Evolutionary conservation across 1,140 invertebrate genomes (phyloP).

Genomic region (Aphelenchoides avenae): DNA sequence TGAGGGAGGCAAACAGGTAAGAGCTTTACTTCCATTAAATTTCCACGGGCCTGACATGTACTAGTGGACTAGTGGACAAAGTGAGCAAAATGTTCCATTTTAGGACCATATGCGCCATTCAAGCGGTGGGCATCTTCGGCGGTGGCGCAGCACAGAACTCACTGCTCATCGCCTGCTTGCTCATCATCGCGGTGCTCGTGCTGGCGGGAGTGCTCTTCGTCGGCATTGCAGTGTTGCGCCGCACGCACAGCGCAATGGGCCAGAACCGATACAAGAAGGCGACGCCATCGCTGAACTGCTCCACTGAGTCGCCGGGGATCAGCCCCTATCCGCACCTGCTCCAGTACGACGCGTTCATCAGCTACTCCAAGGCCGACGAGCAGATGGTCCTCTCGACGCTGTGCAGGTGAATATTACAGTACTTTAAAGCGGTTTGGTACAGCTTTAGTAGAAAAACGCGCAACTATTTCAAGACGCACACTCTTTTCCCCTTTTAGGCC

Average conservation of each 20-base stretch:
- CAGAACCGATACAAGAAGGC: slow-evolving; percentile 49
- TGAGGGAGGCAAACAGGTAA: slow-evolving; percentile 31
- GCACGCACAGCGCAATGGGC: slow-evolving; percentile 25
- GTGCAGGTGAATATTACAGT: slow-evolving; percentile 21
- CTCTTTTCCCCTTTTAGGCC: slow-evolving; percentile 31
- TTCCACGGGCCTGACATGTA: too few relatives aligned
- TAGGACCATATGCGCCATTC: slow-evolving; percentile 23
- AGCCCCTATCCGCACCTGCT: slow-evolving; percentile 36
- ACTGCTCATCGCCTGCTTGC: slow-evolving; percentile 1
- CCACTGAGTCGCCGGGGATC: slow-evolving; percentile 28
- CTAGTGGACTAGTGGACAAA: too few relatives aligned
- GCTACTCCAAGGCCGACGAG: slow-evolving; percentile 49
- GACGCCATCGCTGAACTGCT: slow-evolving; percentile 47
- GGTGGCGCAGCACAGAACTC: slow-evolving; percentile 3
- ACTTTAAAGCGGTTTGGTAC: not conserved
- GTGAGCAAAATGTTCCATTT: slow-evolving; percentile 11
- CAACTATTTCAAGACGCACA: not conserved
- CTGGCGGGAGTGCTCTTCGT: slow-evolving; percentile 10
- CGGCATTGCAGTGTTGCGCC: slow-evolving; percentile 17
- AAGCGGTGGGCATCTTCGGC: slow-evolving; percentile 29
- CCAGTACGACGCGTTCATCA: slow-evolving; percentile 47
- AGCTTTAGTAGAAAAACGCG: not conserved
- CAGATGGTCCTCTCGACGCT: slow-evolving; percentile 35
- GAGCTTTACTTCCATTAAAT: too few relatives aligned
- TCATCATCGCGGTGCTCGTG: slow-evolving; percentile 8